Evolutionary conservation across 1,140 invertebrate genomes (phyloP).

Genomic region (Anadara kagoshimensis): DNA sequence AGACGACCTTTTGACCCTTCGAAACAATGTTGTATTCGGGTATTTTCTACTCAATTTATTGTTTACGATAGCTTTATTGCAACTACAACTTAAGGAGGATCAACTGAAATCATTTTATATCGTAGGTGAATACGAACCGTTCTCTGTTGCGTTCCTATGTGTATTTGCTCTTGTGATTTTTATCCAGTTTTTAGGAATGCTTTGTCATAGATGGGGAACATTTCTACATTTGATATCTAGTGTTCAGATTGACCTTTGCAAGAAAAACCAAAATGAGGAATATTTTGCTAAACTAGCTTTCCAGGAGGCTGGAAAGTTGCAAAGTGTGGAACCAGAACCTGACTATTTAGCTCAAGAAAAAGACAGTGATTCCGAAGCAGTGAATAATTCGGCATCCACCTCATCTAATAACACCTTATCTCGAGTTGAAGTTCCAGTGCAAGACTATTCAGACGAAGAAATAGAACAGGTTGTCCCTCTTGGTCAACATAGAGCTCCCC

Average conservation of each 20-base stretch:
- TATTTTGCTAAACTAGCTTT: constrained; percentile 24
- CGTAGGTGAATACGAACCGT: constrained; percentile 29
- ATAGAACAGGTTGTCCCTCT: neutral
- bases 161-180: constrained; percentile 72
- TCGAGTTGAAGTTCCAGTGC: neutral
- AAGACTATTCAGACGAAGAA: constrained; percentile 21
- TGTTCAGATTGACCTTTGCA: constrained; percentile 74
- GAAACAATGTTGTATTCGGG: constrained; percentile 61
- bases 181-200: constrained; percentile 74
- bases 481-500: neutral
- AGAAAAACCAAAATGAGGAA: constrained; percentile 10
- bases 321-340: constrained; percentile 6
- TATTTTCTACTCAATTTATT: constrained; percentile 64
- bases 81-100: constrained; percentile 47
- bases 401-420: constrained; percentile 4
- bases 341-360: neutral
- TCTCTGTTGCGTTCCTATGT: constrained; percentile 59
- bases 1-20: constrained; percentile 45
- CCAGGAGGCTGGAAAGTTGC: constrained; percentile 26
- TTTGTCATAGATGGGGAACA: constrained; percentile 88
- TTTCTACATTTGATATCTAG: constrained; percentile 97
- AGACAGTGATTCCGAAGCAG: too few species aligned
- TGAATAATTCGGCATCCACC: neutral
- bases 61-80: constrained; percentile 63
- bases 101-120: constrained; percentile 28